Conservation (phyloP, 2,888 invertebrate genomes). For the Drosophila acutilabella region DNA sequence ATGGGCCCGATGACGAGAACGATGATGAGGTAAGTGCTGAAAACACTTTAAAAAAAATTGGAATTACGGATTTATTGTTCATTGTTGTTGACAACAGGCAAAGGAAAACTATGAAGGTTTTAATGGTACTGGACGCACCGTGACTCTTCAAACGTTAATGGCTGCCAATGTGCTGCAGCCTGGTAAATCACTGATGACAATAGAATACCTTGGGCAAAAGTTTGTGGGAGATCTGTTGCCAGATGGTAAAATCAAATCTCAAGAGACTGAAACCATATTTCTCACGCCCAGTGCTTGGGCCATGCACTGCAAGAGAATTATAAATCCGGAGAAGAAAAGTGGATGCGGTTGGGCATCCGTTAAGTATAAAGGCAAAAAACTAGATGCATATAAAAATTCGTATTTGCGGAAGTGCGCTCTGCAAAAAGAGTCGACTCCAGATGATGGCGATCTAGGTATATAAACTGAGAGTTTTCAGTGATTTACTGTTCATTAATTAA, state of each 20-base stretch:
- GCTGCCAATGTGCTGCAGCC: slow-evolving; percentile 93
- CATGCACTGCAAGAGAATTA: slow-evolving; percentile 95
- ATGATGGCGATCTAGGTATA: slow-evolving; percentile 78
- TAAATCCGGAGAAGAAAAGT: slow-evolving; percentile 95
- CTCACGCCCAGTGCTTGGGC: slow-evolving; percentile 97
- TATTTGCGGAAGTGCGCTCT: slow-evolving; percentile 91
- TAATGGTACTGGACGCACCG: slow-evolving; percentile 87
- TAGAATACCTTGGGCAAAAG: slow-evolving; percentile 96
- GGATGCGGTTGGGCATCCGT: slow-evolving; percentile 98
- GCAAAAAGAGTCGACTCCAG: slow-evolving; percentile 86
- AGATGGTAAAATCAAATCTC: slow-evolving; percentile 95
- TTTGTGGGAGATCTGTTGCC: slow-evolving; percentile 94
- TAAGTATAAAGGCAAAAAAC: slow-evolving; percentile 93
- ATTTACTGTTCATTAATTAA: not conserved
- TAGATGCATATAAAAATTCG: slow-evolving; percentile 94
- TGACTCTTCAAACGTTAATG: slow-evolving; percentile 94
- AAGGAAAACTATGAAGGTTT: slow-evolving; percentile 84
- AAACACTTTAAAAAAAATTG: not conserved
- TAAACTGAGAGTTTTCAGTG: not conserved
- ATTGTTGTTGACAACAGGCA: slow-evolving; percentile 52
- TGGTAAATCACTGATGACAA: slow-evolving; percentile 93
- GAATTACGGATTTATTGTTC: not conserved
- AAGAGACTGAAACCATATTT: slow-evolving; percentile 94
- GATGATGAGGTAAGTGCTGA: slow-evolving; percentile 86
- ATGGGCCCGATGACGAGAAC: slow-evolving; percentile 87